Evolutionary conservation across 2,797 vertebrate genomes (phyloP).

Genomic region (Coendou prehensilis): DNA sequence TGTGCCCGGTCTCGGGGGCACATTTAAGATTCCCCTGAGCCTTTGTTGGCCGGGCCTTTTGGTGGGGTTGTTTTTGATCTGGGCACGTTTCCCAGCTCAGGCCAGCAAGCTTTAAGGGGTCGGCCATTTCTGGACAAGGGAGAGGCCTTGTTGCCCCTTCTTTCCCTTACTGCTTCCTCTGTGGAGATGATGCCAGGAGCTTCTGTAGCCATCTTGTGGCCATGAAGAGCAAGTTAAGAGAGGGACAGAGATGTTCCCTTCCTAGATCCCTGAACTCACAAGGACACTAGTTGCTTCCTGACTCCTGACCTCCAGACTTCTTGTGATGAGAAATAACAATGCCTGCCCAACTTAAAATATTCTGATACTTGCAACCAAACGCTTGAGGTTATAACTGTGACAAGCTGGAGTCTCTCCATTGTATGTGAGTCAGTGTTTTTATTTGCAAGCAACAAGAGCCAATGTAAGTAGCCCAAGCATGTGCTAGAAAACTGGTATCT

Average conservation of each 20-base stretch:
- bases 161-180: background rate
- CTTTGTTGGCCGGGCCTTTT: constrained; percentile 58
- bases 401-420: background rate
- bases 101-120: constrained; percentile 52
- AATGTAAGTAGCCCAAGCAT: background rate
- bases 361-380: background rate
- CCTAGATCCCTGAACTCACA: background rate
- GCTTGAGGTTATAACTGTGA: background rate
- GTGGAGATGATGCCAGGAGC: constrained; percentile 65
- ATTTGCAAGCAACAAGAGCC: background rate
- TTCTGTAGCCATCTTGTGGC: constrained; percentile 82
- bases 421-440: constrained; percentile 12
- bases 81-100: constrained; percentile 76
- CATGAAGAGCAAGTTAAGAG: constrained; percentile 61
- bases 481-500: background rate
- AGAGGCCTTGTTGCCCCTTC: constrained; percentile 43
- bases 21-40: constrained; percentile 59
- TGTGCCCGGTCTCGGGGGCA: constrained; percentile 50
- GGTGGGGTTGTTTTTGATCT: constrained; percentile 17
- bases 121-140: constrained; percentile 58
- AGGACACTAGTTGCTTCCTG: background rate
- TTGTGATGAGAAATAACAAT: background rate
- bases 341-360: background rate
- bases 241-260: background rate
- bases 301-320: background rate